phyloP scores from a whole-genome alignment of 1,140 invertebrate genomes.

The Drosophila repletoides region DNA sequence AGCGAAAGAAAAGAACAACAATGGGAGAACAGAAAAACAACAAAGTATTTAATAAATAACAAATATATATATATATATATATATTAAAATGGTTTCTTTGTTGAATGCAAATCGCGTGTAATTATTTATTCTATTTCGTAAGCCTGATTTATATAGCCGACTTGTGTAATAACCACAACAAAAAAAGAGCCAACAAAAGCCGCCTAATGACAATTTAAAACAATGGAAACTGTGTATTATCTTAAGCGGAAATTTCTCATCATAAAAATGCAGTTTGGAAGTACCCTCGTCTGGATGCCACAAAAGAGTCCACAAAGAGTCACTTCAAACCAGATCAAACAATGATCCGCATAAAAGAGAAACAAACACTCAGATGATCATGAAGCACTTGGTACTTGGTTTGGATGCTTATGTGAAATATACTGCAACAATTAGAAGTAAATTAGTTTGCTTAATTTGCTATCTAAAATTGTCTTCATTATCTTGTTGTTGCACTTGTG shows the following conservation, averaged over 20 bases:
- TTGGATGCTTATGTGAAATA: constrained; percentile 15
- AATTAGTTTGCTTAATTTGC: constrained; percentile 36
- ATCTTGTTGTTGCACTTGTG: constrained; percentile 38
- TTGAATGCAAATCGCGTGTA: constrained; percentile 49
- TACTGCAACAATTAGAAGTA: constrained; percentile 44
- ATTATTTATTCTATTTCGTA: constrained; percentile 55
- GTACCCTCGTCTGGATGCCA: too few species aligned
- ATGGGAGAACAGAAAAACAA: constrained; percentile 39
- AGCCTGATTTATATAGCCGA: constrained; percentile 11
- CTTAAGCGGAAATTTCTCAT: constrained; percentile 73
- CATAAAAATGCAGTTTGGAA: constrained; percentile 59
- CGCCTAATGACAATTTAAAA: constrained; percentile 62
- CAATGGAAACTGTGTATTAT: constrained; percentile 56
- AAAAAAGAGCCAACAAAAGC: constrained; percentile 41
- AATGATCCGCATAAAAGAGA: background rate
- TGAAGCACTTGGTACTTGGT: background rate
- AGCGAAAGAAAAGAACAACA: constrained; percentile 30
- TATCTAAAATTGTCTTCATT: constrained; percentile 42
- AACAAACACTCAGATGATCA: constrained; percentile 7
- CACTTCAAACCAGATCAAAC: too few species aligned
- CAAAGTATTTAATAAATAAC: constrained; percentile 75
- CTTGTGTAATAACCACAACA: constrained; percentile 54
- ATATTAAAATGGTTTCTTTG: constrained; percentile 77
- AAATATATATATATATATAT: constrained; percentile 60
- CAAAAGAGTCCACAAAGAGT: too few species aligned